Evolutionary conservation across 2,797 vertebrate species (phyloP).

Genomic region (Melanotaenia trifasciata): DNA sequence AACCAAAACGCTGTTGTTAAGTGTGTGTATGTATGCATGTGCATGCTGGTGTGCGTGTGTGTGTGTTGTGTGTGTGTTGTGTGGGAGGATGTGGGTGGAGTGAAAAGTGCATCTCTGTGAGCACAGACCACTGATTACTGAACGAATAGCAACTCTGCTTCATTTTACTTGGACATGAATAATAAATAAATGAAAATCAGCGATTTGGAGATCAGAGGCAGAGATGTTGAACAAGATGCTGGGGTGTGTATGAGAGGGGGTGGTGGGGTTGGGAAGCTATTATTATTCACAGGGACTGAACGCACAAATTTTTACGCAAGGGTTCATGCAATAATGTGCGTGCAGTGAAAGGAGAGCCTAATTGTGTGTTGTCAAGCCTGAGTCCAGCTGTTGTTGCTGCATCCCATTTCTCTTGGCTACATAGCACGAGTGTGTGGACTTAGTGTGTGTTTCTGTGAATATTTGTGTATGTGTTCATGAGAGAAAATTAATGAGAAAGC

Average conservation of each 20-base stretch:
- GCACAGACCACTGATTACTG: constrained; percentile 55
- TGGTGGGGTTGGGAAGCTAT: neutral
- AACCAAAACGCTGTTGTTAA: constrained; percentile 49
- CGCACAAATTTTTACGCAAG: constrained; percentile 6
- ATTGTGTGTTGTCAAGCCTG: constrained; percentile 45
- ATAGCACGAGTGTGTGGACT: neutral
- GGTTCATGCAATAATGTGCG: neutral
- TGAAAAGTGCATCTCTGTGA: constrained; percentile 61
- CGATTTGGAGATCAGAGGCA: constrained; percentile 24
- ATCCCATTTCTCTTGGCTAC: neutral
- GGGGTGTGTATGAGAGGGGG: neutral
- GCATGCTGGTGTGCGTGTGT: constrained; percentile 24
- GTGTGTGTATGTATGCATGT: constrained; percentile 20
- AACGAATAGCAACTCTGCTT: constrained; percentile 39
- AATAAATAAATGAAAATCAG: constrained; percentile 1
- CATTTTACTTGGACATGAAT: constrained; percentile 28
- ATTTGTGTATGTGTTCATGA: neutral
- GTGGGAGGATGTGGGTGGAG: constrained; percentile 70
- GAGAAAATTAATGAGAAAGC: neutral
- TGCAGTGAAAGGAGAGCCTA: constrained; percentile 24
- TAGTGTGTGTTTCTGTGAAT: neutral
- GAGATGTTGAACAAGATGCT: constrained; percentile 9
- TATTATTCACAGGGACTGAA: constrained; percentile 1
- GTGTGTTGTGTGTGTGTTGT: constrained; percentile 49
- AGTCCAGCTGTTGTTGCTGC: constrained; percentile 46